phyloP scores from a whole-genome alignment of 1,140 invertebrate species.

The Harlomillsia oculata region DNA sequence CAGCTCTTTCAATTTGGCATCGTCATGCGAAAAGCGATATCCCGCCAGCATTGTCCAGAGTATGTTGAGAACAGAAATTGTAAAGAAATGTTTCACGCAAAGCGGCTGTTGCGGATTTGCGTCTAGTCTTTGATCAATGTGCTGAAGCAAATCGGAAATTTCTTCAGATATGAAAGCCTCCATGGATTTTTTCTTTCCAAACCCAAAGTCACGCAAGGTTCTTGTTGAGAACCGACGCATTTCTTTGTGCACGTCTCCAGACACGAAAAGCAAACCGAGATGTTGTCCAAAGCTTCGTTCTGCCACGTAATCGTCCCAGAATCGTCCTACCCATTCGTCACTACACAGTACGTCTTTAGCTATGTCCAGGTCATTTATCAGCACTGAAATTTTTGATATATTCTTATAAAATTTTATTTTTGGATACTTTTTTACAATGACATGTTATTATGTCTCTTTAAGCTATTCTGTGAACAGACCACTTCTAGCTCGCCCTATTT shows the following conservation, averaged over 20 bases:
- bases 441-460: no score
- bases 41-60: constrained; percentile 18
- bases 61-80: constrained; percentile 18
- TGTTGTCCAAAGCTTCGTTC: constrained; percentile 15
- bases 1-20: constrained; percentile 18
- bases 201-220: constrained; percentile 21
- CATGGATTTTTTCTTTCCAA: constrained; percentile 25
- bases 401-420: no score
- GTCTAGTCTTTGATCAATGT: background rate
- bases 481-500: no score
- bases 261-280: constrained; percentile 12
- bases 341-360: constrained; percentile 1
- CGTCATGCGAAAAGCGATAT: constrained; percentile 9
- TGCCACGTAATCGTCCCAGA: constrained; percentile 1
- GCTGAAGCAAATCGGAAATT: constrained; percentile 41
- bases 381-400: no score
- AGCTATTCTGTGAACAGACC: no score
- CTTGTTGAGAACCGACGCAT: constrained; percentile 12
- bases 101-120: background rate
- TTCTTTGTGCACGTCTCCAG: constrained; percentile 16
- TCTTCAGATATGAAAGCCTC: constrained; percentile 8
- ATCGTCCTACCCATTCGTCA: constrained; percentile 13
- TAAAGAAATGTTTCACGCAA: constrained; percentile 8
- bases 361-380: constrained; percentile 3
- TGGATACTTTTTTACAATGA: no score